phyloP scores from a whole-genome alignment of 1,140 invertebrate genomes.

The Heliconius melpomene region DNA sequence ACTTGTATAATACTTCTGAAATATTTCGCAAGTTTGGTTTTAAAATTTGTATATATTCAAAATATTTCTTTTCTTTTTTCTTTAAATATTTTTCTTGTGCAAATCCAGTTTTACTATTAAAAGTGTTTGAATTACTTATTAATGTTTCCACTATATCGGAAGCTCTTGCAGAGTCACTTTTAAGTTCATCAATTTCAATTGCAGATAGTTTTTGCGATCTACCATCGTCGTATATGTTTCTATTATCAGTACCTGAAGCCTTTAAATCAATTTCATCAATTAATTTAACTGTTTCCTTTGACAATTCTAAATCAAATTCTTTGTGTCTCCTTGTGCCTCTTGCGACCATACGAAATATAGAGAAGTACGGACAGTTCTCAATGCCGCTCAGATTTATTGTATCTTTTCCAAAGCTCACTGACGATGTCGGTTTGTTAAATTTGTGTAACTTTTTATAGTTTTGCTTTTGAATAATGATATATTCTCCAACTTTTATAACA shows the following conservation, averaged over 20 bases:
- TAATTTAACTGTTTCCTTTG: slow-evolving; percentile 79
- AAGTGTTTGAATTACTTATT: slow-evolving; percentile 94
- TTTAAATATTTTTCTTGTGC: slow-evolving; percentile 97
- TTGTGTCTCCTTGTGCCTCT: slow-evolving; percentile 82
- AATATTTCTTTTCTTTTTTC: slow-evolving; percentile 96
- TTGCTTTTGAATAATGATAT: slow-evolving; percentile 88
- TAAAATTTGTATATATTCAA: slow-evolving; percentile 88
- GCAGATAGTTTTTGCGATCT: slow-evolving; percentile 92
- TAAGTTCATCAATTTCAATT: slow-evolving; percentile 90
- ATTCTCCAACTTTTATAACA: slow-evolving; percentile 82
- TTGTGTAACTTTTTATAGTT: slow-evolving; percentile 89
- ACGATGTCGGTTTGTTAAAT: slow-evolving; percentile 83
- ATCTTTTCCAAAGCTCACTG: slow-evolving; percentile 86
- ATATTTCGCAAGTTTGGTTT: slow-evolving; percentile 89
- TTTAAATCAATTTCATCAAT: slow-evolving; percentile 81
- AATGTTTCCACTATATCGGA: slow-evolving; percentile 92
- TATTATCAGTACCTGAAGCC: slow-evolving; percentile 89
- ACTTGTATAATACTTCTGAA: slow-evolving; percentile 89
- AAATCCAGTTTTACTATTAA: slow-evolving; percentile 93
- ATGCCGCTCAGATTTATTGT: slow-evolving; percentile 86
- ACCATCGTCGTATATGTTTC: slow-evolving; percentile 91
- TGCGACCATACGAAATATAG: slow-evolving; percentile 89
- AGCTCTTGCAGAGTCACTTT: slow-evolving; percentile 87
- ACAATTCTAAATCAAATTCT: slow-evolving; percentile 82
- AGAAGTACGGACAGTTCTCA: slow-evolving; percentile 88